Base-by-base conservation (phyloP, 92 coral and sea anemone genomes). In the Palythoa grandis region DNA sequence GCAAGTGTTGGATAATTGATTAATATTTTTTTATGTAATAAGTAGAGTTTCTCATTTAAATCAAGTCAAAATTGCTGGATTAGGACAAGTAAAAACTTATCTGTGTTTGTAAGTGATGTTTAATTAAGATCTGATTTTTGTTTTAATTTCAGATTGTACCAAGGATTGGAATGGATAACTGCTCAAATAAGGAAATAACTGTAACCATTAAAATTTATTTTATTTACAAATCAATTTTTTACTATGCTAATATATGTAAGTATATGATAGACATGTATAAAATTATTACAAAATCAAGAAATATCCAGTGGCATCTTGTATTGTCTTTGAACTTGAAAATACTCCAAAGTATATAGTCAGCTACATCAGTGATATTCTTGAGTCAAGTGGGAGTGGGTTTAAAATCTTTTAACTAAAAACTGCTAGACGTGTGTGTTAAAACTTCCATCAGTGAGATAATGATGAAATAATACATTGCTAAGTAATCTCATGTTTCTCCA, bases 141-240 rank as follows among this genome's bases (percentile, higher is more conserved):
- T 66, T 71, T 72, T 72, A 72, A 11, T 87, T 80, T 16, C 88
- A 96, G 98, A 82, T 84, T 96, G 70, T 94, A 96, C 76, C 95
- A 95, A 77, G 98, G 98, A 48, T 87, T 96, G 48, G 98, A 94
- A 83, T 96, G 98, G 98, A 96, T 96, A 80, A 95, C 94, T 35
- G 87, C 94, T 74, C 98, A 96, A 83, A 83, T 94, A 54, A 91
- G 93, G 84, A 96, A 96, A 91, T 96, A 87, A 80, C 75, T 61
- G 4, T 20, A 24, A 38, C 48, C 66, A 13, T 68, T 80, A 43
- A 80, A 66, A 24, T 80, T 80, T 80, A 80, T 80, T 80, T 80
- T 80, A 80, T 80, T 66, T 66, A 67, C 37, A 67, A 47, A 65
- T 66, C 65, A 67, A 78, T 80, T 80, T 80, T 80, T 80, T 80